Base-by-base conservation (phyloP, 2,888 invertebrate species). In the Watsonalla cultraria region DNA sequence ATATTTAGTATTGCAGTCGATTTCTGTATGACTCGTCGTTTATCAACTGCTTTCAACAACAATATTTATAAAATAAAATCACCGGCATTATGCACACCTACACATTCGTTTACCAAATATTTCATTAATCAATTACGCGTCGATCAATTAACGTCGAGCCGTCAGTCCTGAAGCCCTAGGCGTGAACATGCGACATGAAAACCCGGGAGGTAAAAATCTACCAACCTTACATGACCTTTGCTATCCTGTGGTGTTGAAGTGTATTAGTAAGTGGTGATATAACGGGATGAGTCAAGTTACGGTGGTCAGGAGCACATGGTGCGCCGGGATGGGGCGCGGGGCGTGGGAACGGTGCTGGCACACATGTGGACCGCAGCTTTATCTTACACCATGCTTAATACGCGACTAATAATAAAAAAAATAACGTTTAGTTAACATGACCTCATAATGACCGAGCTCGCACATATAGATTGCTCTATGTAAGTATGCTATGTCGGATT, bases 341-440 rank as follows among this genome's bases (percentile, higher is more conserved):
- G 65, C 67, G 83, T 88, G 89, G 87, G 90, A 89, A 89, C 84
- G 66, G 57, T 73, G 74, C 76, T 66, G 60, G 66, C 79, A 79
- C 87, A 87, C 90, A 89, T 89, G 74, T 89, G 90, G 85, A 80
- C 72, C 77, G 78, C 90, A 90, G 89, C 87, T 89, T 89, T 86
- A 86, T 86, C 84, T 79, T 71, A 73, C 70, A 70, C 76, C 76
- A 79, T 75, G 77, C 76, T 78, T 78, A 82, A 79, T 81, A 83
- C 68, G 76, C 80, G 82, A 79, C 77, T 70, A 70, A 72, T 77
- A 81, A 80, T 85, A 84, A 86, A 87, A 82, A 82, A 82, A 49
- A 37, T 49, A 49, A 82, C 72, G 71, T 80, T 86, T 79, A 81
- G 80, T 81, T 81, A 81, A 82, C 78, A 78, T 73, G 77, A 69